Evolutionary conservation across 1,140 invertebrate species (phyloP), one percentile per base, ranked within the genome.

Genomic region (Tribolium castaneum): DNA sequence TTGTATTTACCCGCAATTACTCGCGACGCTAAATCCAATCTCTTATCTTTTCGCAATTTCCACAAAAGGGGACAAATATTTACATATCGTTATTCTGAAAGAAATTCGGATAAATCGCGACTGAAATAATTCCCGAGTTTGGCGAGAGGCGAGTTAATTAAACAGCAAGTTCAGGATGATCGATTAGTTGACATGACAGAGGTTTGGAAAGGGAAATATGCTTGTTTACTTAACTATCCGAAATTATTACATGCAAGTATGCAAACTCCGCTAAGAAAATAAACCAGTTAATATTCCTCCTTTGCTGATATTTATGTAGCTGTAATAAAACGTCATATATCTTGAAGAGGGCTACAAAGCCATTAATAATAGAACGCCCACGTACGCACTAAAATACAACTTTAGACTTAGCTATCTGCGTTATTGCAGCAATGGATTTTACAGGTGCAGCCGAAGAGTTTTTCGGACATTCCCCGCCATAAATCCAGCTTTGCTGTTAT

Each of bases 261-360:
- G 59, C 59, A 66, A 66, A 66, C 59, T 34, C 30, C 22, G 35
- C 34, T 66, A 34, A 35, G 59, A 66, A 66, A 66, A 66, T 66
- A 66, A 35, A 66, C 59, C 59, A 66, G 59, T 66, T 66, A 66
- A 66, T 66, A 66, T 66, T 59, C 25, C 59, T 66, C 25, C n/a
- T 66, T 66, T 66, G 12, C 59, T 35, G 59, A 66, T 66, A 66
- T 66, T 66, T 66, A 66, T 66, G 59, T 34, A 12, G 25, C 10
- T 66, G 30, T 66, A 66, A 66, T 66, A 66, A 66, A 66, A 66
- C 59, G 25, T 66, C 59, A 66, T 66, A 66, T 66, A 66, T 66
- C 59, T 59, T 66, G 59, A 66, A 35, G 59, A 66, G 59, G 59
- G 19, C 25, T 66, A 66, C 59, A 66, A 66, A 66, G 30, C 30